A percentile compares a stretch with the other conserved stretches of the same genome.
Conservation (phyloP, 2,888 invertebrate species). For the Idaea aversata region DNA sequence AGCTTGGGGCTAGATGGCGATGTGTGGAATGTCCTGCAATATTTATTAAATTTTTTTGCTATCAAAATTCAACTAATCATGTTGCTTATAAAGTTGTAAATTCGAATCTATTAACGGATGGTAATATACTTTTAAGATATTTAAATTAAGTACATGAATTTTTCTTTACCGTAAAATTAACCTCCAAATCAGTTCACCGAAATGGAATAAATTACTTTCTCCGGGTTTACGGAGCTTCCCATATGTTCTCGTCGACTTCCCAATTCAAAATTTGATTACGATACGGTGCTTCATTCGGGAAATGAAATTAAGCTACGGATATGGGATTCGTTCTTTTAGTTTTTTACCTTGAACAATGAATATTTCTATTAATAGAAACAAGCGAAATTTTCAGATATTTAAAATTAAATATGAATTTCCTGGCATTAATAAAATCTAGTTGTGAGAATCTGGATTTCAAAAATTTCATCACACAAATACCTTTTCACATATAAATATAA, state of each 20-base stretch:
- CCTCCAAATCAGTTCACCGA: not conserved
- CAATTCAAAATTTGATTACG: slow-evolving; percentile 1
- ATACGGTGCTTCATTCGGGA: not conserved
- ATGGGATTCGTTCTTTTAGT: not conserved
- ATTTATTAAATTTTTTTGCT: no score
- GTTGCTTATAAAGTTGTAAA: no score
- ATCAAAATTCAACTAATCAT: no score
- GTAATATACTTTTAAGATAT: no score
- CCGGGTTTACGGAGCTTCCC: not conserved
- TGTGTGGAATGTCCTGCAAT: no score
- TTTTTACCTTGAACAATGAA: not conserved
- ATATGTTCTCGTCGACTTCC: slow-evolving; percentile 1
- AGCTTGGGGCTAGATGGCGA: no score
- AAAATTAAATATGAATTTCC: not conserved
- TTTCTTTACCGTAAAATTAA: not conserved
- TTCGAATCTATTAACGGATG: no score
- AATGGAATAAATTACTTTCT: not conserved
- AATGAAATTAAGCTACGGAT: not conserved
- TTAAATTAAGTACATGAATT: not conserved
- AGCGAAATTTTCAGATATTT: not conserved
- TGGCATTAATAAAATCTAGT: not conserved
- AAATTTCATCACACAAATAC: not conserved
- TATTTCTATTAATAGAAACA: not conserved
- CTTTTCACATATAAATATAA: no score
- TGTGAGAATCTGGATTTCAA: not conserved